Evolutionary conservation across 2,113 vertebrate species (phyloP).

Genomic region (Tapirus terrestris): DNA sequence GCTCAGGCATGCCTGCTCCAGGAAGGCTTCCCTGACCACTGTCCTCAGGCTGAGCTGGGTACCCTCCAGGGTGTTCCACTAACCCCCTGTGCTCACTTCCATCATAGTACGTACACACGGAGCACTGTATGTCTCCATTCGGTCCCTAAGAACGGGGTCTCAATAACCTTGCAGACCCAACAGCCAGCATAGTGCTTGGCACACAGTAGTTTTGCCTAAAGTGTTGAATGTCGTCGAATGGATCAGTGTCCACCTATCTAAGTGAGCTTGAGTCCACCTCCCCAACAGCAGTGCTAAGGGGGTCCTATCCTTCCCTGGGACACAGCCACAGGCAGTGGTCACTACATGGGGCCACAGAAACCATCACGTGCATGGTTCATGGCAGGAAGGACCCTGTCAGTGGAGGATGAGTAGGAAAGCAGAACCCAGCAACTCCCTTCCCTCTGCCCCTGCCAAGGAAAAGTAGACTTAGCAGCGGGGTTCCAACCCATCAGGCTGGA

Average conservation of each 20-base stretch:
- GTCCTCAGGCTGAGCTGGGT: not conserved
- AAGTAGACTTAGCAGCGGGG: not conserved
- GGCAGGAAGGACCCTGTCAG: not conserved
- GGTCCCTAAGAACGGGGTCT: not conserved
- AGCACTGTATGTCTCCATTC: not conserved
- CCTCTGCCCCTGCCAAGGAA: not conserved
- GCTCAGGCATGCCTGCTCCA: not conserved
- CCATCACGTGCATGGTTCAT: not conserved
- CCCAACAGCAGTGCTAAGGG: not conserved
- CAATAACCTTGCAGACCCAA: not conserved
- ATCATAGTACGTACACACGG: not conserved
- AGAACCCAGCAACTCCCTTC: not conserved
- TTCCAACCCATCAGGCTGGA: not conserved
- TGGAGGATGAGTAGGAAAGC: not conserved
- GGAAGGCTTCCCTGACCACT: not conserved
- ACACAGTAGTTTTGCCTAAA: not conserved
- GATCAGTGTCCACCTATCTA: not conserved
- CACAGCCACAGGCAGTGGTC: not conserved
- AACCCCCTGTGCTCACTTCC: not conserved
- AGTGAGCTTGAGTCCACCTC: not conserved
- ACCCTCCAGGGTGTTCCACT: not conserved
- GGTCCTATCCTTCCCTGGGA: not conserved
- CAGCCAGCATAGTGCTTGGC: not conserved
- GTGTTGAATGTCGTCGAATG: not conserved
- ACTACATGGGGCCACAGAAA: not conserved